phyloP scores from a whole-genome alignment of 2,113 vertebrate genomes.

The Eurystomus gularis region DNA sequence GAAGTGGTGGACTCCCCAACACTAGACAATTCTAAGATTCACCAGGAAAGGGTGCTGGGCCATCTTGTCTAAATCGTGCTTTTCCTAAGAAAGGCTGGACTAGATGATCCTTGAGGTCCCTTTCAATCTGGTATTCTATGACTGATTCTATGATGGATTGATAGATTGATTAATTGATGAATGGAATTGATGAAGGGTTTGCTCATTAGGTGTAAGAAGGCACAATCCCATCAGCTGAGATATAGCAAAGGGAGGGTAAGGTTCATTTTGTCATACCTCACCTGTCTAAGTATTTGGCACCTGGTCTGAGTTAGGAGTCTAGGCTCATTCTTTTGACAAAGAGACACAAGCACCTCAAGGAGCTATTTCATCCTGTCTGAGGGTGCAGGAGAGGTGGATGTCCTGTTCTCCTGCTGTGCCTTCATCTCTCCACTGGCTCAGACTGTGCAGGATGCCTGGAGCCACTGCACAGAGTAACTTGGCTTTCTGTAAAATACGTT shows the following conservation, averaged over 20 bases:
- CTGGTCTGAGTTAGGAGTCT: background rate
- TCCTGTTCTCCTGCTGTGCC: background rate
- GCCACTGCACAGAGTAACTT: background rate
- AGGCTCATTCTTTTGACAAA: background rate
- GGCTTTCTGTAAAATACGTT: background rate
- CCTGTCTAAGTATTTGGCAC: background rate
- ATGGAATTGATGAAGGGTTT: background rate
- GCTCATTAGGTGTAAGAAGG: background rate
- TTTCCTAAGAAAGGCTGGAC: background rate
- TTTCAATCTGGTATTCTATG: background rate
- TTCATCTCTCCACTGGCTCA: background rate
- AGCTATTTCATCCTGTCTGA: background rate
- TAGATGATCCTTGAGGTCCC: background rate
- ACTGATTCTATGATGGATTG: background rate
- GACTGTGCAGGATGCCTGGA: background rate
- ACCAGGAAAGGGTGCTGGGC: background rate
- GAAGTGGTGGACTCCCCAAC: background rate
- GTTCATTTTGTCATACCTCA: background rate
- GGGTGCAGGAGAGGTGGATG: background rate
- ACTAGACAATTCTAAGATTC: background rate
- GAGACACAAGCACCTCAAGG: background rate
- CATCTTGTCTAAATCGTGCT: background rate
- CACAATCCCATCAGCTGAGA: background rate
- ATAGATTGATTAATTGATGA: background rate
- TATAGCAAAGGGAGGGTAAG: background rate